Conservation (phyloP, 2,113 vertebrate species). For the Guaruba guarouba region DNA sequence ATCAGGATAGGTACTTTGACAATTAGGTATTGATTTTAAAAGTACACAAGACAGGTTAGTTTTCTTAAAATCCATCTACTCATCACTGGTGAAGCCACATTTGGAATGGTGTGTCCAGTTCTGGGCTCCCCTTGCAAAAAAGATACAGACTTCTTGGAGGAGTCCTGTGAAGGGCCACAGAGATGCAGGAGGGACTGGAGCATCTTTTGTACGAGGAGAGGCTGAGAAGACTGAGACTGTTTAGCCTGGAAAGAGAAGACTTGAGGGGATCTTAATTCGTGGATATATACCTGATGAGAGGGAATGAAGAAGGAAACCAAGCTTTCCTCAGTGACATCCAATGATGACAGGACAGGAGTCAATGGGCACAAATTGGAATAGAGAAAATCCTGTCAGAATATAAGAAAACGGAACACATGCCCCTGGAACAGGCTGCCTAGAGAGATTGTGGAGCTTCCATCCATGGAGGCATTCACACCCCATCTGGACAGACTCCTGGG, state of each 20-base stretch:
- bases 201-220: too few species aligned
- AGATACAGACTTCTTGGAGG: not conserved
- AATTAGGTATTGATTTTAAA: not conserved
- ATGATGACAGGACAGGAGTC: not conserved
- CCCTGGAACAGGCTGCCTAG: not conserved
- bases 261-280: not conserved
- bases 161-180: not conserved
- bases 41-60: not conserved
- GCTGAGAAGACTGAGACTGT: not conserved
- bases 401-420: not conserved
- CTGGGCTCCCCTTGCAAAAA: not conserved
- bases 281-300: not conserved
- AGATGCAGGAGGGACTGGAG: not conserved
- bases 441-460: not conserved
- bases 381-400: fast-evolving
- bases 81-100: fast-evolving
- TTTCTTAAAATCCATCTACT: not conserved
- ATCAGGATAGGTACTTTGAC: not conserved
- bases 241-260: not conserved
- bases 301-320: not conserved
- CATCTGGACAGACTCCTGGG: not conserved
- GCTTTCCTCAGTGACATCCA: not conserved
- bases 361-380: fast-evolving
- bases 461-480: not conserved
- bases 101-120: not conserved